phyloP scores from a whole-genome alignment of 2,797 vertebrate species.

The Prunella strophiata region DNA sequence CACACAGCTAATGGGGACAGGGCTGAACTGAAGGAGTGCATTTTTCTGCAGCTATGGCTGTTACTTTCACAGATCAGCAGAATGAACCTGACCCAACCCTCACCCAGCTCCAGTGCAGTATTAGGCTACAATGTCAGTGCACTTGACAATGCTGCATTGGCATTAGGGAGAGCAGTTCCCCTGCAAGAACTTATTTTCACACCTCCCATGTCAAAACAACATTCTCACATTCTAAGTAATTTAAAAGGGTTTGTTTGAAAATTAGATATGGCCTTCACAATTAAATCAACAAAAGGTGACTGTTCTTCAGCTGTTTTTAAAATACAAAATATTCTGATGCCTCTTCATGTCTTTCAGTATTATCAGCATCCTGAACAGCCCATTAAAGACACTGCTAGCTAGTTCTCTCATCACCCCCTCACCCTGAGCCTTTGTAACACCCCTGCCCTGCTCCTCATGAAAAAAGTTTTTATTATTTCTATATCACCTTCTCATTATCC shows the following conservation, averaged over 20 bases:
- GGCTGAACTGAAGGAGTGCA: background rate
- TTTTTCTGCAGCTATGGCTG: background rate
- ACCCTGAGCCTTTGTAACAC: constrained; percentile 77
- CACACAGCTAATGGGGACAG: background rate
- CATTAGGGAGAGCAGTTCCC: background rate
- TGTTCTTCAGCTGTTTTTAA: background rate
- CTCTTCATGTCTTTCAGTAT: constrained; percentile 87
- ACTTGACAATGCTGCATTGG: background rate
- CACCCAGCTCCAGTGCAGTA: background rate
- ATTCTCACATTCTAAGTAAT: background rate
- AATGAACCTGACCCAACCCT: background rate
- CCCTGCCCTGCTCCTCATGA: constrained; percentile 75
- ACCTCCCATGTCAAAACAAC: background rate
- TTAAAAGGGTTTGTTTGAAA: background rate
- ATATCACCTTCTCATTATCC: constrained; percentile 8
- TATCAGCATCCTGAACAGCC: constrained; percentile 86
- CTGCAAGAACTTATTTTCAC: background rate
- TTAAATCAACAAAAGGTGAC: constrained; percentile 44
- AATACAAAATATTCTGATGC: constrained; percentile 71
- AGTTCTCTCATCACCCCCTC: background rate
- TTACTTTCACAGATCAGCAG: background rate
- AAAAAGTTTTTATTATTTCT: constrained; percentile 69
- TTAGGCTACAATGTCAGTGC: background rate
- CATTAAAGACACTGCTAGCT: constrained; percentile 83
- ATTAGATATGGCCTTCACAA: constrained; percentile 33